Evolutionary conservation across 2,888 invertebrate genomes (phyloP).

Genomic region (Cephalotes varians): DNA sequence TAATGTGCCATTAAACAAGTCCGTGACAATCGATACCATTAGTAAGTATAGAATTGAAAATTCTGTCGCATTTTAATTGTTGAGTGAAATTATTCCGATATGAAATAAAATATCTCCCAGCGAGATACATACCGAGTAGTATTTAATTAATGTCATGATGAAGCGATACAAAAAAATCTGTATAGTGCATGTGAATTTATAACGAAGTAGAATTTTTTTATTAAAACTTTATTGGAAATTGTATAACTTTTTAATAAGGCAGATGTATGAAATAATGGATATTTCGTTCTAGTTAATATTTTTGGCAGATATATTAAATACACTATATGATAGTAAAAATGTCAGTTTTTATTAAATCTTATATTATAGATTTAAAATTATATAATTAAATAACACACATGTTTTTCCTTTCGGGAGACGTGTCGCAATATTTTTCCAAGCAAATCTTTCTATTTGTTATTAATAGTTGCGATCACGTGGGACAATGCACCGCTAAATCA

Average conservation of each 20-base stretch:
- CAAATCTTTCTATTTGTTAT: neutral
- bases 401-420: neutral
- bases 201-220: neutral
- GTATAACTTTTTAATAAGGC: neutral
- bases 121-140: neutral
- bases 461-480: slow-evolving; percentile 93
- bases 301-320: neutral
- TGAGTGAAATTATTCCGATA: neutral
- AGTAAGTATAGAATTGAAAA: slow-evolving; percentile 86
- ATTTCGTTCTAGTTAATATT: neutral
- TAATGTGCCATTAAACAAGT: slow-evolving; percentile 89
- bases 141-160: slow-evolving; percentile 11
- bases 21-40: slow-evolving; percentile 91
- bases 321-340: neutral
- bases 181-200: neutral
- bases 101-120: neutral
- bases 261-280: neutral
- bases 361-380: neutral
- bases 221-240: slow-evolving; percentile 6
- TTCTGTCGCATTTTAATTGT: neutral
- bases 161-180: neutral
- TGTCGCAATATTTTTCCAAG: neutral
- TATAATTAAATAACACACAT: neutral
- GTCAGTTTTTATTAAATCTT: neutral
- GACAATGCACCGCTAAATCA: slow-evolving; percentile 94